Conservation (phyloP, 2,113 vertebrate species). For the Condylura cristata region DNA sequence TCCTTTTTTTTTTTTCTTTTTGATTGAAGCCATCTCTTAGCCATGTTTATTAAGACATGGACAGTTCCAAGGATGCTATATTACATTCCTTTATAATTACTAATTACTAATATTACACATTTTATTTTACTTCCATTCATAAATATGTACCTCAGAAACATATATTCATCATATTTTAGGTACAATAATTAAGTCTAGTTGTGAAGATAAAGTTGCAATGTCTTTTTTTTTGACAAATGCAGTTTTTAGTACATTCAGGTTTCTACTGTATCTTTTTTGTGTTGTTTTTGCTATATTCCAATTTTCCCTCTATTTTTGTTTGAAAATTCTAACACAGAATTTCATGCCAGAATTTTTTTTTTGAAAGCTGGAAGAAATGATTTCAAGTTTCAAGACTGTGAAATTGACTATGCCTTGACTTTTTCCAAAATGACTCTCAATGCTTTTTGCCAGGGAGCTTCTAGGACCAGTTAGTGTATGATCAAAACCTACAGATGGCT, state of each 20-base stretch:
- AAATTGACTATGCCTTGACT: conserved; percentile 74
- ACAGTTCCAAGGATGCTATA: not conserved
- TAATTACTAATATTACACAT: not conserved
- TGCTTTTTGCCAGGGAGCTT: conserved; percentile 75
- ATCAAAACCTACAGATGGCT: conserved; percentile 78
- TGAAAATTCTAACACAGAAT: conserved; percentile 72
- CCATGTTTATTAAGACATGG: not conserved
- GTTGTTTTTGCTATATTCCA: conserved; percentile 57
- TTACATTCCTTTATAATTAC: not conserved
- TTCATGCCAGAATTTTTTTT: conserved; percentile 66
- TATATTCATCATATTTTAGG: not conserved
- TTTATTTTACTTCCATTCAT: conserved; percentile 21
- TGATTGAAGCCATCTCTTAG: not conserved
- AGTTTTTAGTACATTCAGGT: conserved; percentile 62
- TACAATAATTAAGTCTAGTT: conserved; percentile 38
- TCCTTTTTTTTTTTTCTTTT: not conserved
- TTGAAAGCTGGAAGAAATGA: conserved; percentile 74
- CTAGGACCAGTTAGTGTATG: conserved; percentile 71
- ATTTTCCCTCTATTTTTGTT: conserved; percentile 71
- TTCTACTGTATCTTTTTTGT: conserved; percentile 51
- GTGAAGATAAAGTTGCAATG: conserved; percentile 41
- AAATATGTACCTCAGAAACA: not conserved
- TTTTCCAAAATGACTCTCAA: conserved; percentile 75
- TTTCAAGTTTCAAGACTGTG: conserved; percentile 78
- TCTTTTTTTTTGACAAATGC: conserved; percentile 61